Percentiles rank a stretch among this genome's conserved stretches.
phyloP scores from a whole-genome alignment of 2,113 vertebrate species.

The Siniperca chuatsi region DNA sequence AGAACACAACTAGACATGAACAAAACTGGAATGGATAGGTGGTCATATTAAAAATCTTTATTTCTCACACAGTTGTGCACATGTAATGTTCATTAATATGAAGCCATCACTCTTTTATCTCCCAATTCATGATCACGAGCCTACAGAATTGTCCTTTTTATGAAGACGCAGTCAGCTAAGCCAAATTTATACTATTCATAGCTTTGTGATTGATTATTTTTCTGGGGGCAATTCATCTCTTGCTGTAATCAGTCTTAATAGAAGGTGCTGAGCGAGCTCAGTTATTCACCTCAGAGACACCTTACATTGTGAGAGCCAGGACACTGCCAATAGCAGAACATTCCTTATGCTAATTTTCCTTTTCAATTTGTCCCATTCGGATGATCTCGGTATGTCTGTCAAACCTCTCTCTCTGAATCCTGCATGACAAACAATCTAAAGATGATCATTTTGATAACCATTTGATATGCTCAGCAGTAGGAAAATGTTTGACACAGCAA shows the following conservation, averaged over 20 bases:
- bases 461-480: slow-evolving; percentile 19
- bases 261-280: slow-evolving; percentile 52
- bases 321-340: slow-evolving; percentile 39
- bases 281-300: slow-evolving; percentile 58
- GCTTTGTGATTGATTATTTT: slow-evolving; percentile 54
- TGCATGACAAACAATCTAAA: slow-evolving; percentile 15
- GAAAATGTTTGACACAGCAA: slow-evolving; percentile 46
- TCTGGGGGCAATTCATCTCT: slow-evolving; percentile 37
- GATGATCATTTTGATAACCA: slow-evolving; percentile 50
- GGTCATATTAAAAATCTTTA: neutral
- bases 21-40: slow-evolving; percentile 1
- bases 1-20: neutral
- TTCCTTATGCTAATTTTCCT: slow-evolving; percentile 63
- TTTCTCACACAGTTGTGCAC: neutral
- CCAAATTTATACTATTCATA: slow-evolving; percentile 30
- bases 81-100: slow-evolving; percentile 4
- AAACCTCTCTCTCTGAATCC: slow-evolving; percentile 8
- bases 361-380: slow-evolving; percentile 35
- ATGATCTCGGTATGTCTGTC: slow-evolving; percentile 34
- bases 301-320: slow-evolving; percentile 25
- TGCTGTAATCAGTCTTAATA: slow-evolving; percentile 53
- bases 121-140: slow-evolving; percentile 50
- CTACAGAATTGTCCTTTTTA: slow-evolving; percentile 44
- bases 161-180: slow-evolving; percentile 34
- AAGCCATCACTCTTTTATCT: slow-evolving; percentile 38